Evolutionary conservation across 1,140 invertebrate genomes (phyloP).

Genomic region (Zaprionus capensis): DNA sequence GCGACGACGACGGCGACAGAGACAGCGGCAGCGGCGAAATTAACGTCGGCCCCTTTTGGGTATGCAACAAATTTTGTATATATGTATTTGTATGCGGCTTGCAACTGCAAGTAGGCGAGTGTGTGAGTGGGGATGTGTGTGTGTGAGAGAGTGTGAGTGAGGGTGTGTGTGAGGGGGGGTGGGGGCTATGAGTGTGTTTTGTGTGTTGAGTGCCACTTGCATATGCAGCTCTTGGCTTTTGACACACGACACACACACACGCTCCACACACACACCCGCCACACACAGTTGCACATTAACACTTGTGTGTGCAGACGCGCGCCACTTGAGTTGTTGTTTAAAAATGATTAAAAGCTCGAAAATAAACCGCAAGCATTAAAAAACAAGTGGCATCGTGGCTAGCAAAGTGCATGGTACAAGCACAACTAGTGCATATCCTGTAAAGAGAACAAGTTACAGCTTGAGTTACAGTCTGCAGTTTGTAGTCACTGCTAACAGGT

Average conservation of each 20-base stretch:
- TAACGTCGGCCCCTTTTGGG: slow-evolving; percentile 41
- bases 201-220: slow-evolving; percentile 57
- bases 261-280: slow-evolving; percentile 1
- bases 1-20: not conserved
- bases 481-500: too few relatives aligned
- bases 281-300: slow-evolving; percentile 25
- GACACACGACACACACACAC: slow-evolving; percentile 31
- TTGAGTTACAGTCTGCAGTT: too few relatives aligned
- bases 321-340: slow-evolving; percentile 64
- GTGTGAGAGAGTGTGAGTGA: not conserved
- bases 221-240: slow-evolving; percentile 45
- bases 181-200: slow-evolving; percentile 38
- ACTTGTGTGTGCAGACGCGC: slow-evolving; percentile 35
- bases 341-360: slow-evolving; percentile 65
- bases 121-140: slow-evolving; percentile 7
- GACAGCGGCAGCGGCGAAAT: not conserved
- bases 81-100: slow-evolving; percentile 8
- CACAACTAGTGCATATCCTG: slow-evolving; percentile 19
- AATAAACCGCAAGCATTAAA: slow-evolving; percentile 39
- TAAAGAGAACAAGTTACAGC: not conserved
- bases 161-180: slow-evolving; percentile 18
- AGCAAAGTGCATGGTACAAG: not conserved
- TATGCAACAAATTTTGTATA: slow-evolving; percentile 51
- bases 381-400: not conserved
- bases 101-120: slow-evolving; percentile 6